Conservation (phyloP, 2,888 invertebrate genomes). For the Creontiades dilutus region DNA sequence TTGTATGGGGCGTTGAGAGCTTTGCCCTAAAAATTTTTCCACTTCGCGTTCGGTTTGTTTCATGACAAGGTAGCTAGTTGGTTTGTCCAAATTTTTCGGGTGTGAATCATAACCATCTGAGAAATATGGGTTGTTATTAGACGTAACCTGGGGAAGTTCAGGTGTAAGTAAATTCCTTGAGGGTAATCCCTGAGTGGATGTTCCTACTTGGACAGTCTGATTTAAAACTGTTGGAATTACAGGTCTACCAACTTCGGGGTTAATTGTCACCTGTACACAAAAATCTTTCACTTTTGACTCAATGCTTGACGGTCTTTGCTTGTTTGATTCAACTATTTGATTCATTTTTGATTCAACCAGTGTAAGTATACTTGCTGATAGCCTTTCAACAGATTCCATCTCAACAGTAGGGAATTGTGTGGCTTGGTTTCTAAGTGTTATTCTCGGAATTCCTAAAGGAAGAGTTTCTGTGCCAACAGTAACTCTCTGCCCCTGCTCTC, state of each 20-base stretch:
- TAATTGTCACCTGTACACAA: slow-evolving; percentile 44
- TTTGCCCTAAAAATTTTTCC: background rate
- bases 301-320: background rate
- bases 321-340: slow-evolving; percentile 34
- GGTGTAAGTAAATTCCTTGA: background rate
- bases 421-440: slow-evolving; percentile 3
- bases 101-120: slow-evolving; percentile 60
- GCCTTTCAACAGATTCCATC: background rate
- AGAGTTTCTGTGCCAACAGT: background rate
- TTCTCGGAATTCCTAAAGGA: background rate
- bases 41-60: slow-evolving; percentile 57
- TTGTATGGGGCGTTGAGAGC: background rate
- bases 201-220: background rate
- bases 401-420: slow-evolving; percentile 58
- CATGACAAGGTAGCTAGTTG: background rate
- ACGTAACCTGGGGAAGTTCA: background rate
- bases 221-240: background rate
- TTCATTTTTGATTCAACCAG: slow-evolving; percentile 54
- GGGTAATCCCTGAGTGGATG: background rate
- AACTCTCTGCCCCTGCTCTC: background rate
- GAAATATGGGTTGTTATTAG: background rate
- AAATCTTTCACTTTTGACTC: slow-evolving; percentile 26
- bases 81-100: slow-evolving; percentile 41
- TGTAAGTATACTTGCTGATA: slow-evolving; percentile 5
- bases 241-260: background rate